Base-by-base conservation (phyloP, 2,888 invertebrate species). In the Ophion ventricosus region DNA sequence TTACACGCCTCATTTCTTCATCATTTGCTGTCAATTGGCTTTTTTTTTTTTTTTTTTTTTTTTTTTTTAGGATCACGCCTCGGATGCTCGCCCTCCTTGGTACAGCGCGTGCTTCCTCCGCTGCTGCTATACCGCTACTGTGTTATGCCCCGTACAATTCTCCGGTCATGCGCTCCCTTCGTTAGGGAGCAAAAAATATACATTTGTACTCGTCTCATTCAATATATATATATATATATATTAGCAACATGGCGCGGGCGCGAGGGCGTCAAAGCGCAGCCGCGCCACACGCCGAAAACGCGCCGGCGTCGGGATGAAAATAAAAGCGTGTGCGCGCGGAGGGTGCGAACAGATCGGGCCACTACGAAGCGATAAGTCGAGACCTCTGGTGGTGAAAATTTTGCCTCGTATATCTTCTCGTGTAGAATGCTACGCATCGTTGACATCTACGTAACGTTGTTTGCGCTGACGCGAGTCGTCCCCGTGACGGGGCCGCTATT, bases 141-240 rank as follows among this genome's bases (percentile, higher is more conserved):
- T 63, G 26, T 25, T 11, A 43, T 43, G 43, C 49, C 56, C 57
- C 26, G 67, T 77, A 67, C 54, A 10, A 25, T 76, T 61, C n/a
- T 61, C 49, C 69, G 74, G 59, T 79, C 82, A 72, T 79, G 82
- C 79, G 82, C 81, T 72, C 43, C 43, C 26, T 23, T 23, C n/a
- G 56, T n/a, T 69, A 23, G 61, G 76, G 66, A 61, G 59, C 54
- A 40, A 73, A 75, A 57, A 54, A 74, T 64, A 64, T 74, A 73
- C 35, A 43, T 43, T 43, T 43, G 43, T 73, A 54, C 49, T 63
- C 63, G 11, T 25, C 29, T 14, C 17, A 1, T n/a, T n/a, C n/a
- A n/a, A n/a, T n/a, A n/a, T n/a, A n/a, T n/a, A n/a, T n/a, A n/a
- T 56, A 0, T 75, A 66, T 56, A 64, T 56, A 35, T 56, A 26